phyloP scores from a whole-genome alignment of 1,140 invertebrate genomes.

The Drosophila sturtevanti region DNA sequence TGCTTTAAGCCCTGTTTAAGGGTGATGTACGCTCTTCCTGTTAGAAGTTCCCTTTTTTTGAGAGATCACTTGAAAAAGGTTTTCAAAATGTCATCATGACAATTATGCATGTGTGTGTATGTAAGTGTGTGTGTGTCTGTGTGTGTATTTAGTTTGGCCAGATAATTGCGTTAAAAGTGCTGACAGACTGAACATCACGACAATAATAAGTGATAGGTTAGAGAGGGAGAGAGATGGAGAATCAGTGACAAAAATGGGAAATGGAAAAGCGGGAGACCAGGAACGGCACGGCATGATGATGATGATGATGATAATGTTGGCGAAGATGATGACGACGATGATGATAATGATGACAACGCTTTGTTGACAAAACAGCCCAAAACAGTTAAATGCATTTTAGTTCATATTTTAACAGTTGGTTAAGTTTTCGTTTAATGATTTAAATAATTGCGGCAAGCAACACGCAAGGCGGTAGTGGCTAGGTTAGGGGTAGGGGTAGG shows the following conservation, averaged over 20 bases:
- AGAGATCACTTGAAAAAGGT: constrained; percentile 18
- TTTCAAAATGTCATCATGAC: constrained; percentile 51
- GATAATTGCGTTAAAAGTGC: constrained; percentile 73
- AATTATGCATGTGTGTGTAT: constrained; percentile 29
- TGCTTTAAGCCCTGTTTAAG: too few relatives aligned
- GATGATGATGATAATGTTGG: constrained; percentile 18
- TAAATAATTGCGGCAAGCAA: constrained; percentile 69
- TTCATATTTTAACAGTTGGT: constrained; percentile 81
- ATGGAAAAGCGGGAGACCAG: constrained; percentile 16
- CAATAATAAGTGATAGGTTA: constrained; percentile 30
- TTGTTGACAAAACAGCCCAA: constrained; percentile 78
- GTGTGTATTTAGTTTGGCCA: constrained; percentile 51
- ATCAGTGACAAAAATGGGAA: constrained; percentile 40
- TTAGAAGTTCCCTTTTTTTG: too few relatives aligned
- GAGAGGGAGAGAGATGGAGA: constrained; percentile 17
- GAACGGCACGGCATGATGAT: background rate
- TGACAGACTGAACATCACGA: constrained; percentile 64
- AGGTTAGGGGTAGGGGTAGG: background rate
- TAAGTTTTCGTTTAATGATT: constrained; percentile 79
- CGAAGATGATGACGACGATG: constrained; percentile 27
- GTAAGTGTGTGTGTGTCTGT: constrained; percentile 20
- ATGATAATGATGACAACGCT: constrained; percentile 72
- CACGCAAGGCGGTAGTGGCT: constrained; percentile 31
- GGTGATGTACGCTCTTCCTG: too few relatives aligned
- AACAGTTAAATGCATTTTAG: constrained; percentile 80